Evolutionary conservation across 64 coral and sea anemone species (phyloP), one percentile per base, ranked within the genome.

Genomic region (Porites lutea): DNA sequence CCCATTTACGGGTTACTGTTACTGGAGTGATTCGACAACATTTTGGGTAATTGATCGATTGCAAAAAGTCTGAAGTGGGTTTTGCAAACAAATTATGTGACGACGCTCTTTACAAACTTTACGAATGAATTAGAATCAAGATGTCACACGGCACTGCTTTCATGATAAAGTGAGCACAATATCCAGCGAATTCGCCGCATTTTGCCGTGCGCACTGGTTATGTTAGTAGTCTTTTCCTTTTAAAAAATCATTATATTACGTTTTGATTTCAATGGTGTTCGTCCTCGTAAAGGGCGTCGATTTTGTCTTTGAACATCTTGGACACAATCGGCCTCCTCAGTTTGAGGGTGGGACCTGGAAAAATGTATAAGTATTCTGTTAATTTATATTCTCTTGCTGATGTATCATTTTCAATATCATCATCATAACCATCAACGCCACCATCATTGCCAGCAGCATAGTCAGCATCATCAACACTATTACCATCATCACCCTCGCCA

Each of bases 231-330:
- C 12, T 57, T 6, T 57, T 51, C 18, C 57, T 52, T 80, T 9
- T 44, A 61, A 21, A 44, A 44, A 61, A 60, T 80, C 54, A 60
- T 45, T 59, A n/a, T 9, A 59, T 14, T 52, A 9, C n/a, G 11
- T 9, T 60, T 79, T 6, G 52, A 23, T 60, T 61, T 37, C 61
- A 4, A 80, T 12, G 3, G 5, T 86, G 65, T 7, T 50, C 68
- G 27, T 83, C 54, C 66, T 90, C 71, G 59, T 98, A 98, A 68
- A 98, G 95, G n/a, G 67, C 91, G 43, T 98, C 96, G 66, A 98
- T 98, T 83, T 88, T 83, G 37, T 95, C 88, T 75, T 95, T 95
- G 94, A 93, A 98, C 90, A 91, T 98, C 71, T 98, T 98, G 77
- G 61, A 44, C 15, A 98, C 94, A 63, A 98, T 93, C 8, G 96